A percentile compares a stretch with the other conserved stretches of the same genome.
phyloP scores from a whole-genome alignment of 2,797 vertebrate species.

The Argya squamiceps region DNA sequence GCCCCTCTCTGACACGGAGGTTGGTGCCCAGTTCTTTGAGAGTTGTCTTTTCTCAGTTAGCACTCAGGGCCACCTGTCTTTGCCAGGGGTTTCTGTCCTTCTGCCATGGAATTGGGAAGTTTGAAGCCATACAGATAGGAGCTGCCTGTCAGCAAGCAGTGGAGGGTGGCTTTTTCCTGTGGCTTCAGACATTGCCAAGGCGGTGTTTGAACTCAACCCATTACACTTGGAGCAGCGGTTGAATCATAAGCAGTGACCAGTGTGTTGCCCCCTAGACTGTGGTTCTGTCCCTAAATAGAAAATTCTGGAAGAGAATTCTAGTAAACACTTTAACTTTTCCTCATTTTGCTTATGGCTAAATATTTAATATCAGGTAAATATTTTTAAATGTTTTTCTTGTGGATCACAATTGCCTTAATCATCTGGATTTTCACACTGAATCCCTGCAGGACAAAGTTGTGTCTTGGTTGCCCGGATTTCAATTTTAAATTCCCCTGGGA shows the following conservation, averaged over 20 bases:
- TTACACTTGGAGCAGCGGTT: neutral
- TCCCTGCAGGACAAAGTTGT: neutral
- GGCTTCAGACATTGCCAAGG: rapidly evolving
- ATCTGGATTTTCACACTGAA: neutral
- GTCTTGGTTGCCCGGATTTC: neutral
- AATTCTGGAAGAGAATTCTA: neutral
- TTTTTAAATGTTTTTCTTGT: neutral
- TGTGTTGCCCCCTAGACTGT: neutral
- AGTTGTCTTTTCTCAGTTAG: neutral
- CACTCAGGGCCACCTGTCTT: neutral
- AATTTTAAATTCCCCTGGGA: neutral
- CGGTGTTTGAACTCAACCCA: neutral
- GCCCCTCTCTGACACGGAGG: rapidly evolving
- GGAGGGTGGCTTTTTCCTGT: neutral
- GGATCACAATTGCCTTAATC: neutral
- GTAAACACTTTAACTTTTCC: neutral
- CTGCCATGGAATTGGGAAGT: neutral
- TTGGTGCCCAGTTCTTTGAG: neutral
- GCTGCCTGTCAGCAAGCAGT: neutral
- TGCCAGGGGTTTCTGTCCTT: neutral
- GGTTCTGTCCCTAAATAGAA: neutral
- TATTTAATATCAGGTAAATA: neutral
- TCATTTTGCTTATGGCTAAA: neutral
- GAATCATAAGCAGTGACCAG: neutral
- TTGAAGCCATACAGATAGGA: neutral